Conservation (phyloP, 2,888 invertebrate genomes). For the Papilio protenor region DNA sequence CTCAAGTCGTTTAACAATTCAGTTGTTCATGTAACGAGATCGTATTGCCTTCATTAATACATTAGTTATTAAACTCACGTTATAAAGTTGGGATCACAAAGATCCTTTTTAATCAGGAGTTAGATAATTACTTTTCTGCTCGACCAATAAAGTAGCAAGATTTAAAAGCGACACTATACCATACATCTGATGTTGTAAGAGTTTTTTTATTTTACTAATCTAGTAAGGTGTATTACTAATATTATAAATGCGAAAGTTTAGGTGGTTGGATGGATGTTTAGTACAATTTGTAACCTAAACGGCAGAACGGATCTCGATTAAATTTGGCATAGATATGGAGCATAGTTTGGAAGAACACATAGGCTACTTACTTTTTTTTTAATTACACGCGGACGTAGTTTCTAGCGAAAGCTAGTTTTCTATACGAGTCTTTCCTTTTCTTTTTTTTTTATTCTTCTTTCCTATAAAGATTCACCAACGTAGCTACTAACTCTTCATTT, state of each 20-base stretch:
- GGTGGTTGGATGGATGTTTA: too few species aligned
- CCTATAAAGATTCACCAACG: not conserved
- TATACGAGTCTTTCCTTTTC: not conserved
- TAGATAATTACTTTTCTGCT: not conserved
- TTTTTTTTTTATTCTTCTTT: not conserved
- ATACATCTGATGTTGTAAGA: not conserved
- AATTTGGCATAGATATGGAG: too few species aligned
- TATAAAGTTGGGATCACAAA: not conserved
- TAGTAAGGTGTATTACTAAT: not conserved
- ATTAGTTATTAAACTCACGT: constrained; percentile 33
- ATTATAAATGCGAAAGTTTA: too few species aligned
- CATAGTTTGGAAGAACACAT: too few species aligned
- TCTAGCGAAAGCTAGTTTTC: not conserved
- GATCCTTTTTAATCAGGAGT: not conserved
- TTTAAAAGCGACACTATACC: not conserved
- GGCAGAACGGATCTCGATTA: too few species aligned
- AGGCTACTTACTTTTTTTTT: too few species aligned
- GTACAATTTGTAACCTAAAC: too few species aligned
- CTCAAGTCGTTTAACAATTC: constrained; percentile 40
- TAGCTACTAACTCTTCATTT: not conserved
- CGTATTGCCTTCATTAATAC: constrained; percentile 37
- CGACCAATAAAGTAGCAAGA: not conserved
- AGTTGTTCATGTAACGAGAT: constrained; percentile 43
- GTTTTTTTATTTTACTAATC: not conserved
- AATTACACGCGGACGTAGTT: too few species aligned